A percentile compares a stretch with the other conserved stretches of the same genome.
Conservation (phyloP, 2,797 vertebrate genomes). For the Eospalax fontanierii region DNA sequence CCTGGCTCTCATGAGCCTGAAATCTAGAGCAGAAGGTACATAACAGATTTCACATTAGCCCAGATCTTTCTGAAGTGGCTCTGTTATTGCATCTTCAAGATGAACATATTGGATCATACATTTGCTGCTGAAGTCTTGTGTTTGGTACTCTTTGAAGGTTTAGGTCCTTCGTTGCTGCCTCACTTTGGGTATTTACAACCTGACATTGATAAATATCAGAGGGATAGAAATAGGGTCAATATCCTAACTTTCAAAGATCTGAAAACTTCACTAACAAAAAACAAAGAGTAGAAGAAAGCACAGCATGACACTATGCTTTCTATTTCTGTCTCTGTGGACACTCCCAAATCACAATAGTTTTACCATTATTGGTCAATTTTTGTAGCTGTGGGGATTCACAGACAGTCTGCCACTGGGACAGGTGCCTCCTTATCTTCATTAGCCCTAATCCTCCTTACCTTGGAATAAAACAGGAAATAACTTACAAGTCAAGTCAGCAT, state of each 20-base stretch:
- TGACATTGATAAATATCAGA: neutral
- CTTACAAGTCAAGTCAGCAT: constrained; percentile 35
- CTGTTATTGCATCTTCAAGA: constrained; percentile 50
- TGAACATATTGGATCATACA: constrained; percentile 45
- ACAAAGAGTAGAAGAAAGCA: constrained; percentile 41
- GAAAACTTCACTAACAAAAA: constrained; percentile 47
- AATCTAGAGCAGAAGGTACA: constrained; percentile 70
- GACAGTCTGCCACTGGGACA: neutral
- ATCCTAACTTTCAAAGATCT: constrained; percentile 59
- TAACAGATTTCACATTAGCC: constrained; percentile 71
- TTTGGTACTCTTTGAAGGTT: constrained; percentile 39
- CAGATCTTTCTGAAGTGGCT: constrained; percentile 71
- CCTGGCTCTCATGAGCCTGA: constrained; percentile 52
- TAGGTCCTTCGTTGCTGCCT: neutral
- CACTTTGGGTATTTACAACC: constrained; percentile 16
- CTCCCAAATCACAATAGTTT: neutral
- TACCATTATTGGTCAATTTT: neutral
- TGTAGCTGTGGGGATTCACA: constrained; percentile 27
- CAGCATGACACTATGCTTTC: neutral
- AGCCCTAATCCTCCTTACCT: constrained; percentile 11
- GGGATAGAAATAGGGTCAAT: constrained; percentile 4
- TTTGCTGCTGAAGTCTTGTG: constrained; percentile 4
- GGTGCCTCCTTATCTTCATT: neutral
- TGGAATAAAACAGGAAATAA: constrained; percentile 67
- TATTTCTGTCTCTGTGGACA: constrained; percentile 13